Conservation (phyloP, 2,797 vertebrate species). For the Sebastes diploproa region DNA sequence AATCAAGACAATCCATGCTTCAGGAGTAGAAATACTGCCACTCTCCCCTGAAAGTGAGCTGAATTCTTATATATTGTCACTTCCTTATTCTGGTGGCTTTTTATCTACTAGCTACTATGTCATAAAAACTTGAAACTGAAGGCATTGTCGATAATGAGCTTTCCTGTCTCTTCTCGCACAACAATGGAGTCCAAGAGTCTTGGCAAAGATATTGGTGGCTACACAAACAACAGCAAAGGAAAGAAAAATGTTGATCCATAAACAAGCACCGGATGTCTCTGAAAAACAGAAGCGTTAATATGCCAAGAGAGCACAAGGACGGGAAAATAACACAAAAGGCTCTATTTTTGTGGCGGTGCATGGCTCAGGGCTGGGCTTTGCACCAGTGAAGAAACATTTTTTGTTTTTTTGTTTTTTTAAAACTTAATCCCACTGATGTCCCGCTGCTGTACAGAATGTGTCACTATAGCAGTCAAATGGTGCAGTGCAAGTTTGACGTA, state of each 20-base stretch:
- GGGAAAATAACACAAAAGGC: conserved; percentile 28
- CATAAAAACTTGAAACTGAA: conserved; percentile 39
- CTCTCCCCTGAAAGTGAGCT: conserved; percentile 9
- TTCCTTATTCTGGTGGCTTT: conserved; percentile 31
- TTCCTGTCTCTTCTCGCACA: conserved; percentile 49
- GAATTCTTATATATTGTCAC: conserved; percentile 33
- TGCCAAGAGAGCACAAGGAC: conserved; percentile 40
- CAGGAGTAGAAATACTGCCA: conserved; percentile 27
- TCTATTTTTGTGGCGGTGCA: conserved; percentile 25
- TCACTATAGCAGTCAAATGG: conserved; percentile 27
- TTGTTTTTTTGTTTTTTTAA: neutral
- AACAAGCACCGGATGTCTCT: conserved; percentile 42
- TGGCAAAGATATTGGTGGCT: conserved; percentile 48
- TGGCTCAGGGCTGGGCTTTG: conserved; percentile 22
- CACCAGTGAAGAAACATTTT: conserved; percentile 26
- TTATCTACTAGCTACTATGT: conserved; percentile 39
- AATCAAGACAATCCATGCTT: conserved; percentile 28
- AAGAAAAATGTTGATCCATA: conserved; percentile 41
- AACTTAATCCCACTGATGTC: conserved; percentile 34
- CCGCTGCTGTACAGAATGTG: conserved; percentile 9
- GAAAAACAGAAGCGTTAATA: conserved; percentile 40
- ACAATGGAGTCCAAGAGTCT: conserved; percentile 50
- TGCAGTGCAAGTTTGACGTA: conserved; percentile 2
- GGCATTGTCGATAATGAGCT: conserved; percentile 58
- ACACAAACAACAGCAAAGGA: conserved; percentile 45